Percentiles rank a stretch among this genome's conserved stretches.
phyloP scores from a whole-genome alignment of 1,140 invertebrate species.

The Orius insidiosus region DNA sequence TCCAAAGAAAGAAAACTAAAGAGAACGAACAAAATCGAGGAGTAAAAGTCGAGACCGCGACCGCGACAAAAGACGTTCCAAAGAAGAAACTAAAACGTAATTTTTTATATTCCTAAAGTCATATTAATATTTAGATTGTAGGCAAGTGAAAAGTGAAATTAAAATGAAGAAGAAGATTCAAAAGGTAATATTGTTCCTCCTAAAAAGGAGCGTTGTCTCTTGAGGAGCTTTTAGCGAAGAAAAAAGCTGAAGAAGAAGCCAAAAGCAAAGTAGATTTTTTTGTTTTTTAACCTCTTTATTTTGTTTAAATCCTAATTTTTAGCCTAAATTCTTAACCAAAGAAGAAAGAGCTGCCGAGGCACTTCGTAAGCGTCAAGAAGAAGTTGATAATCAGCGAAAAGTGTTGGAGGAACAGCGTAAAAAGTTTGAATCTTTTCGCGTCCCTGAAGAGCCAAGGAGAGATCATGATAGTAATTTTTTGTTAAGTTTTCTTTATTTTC shows the following conservation, averaged over 20 bases:
- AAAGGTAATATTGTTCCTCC: slow-evolving; percentile 20
- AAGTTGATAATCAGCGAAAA: slow-evolving; percentile 52
- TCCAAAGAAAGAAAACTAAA: slow-evolving; percentile 18
- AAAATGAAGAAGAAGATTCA: slow-evolving; percentile 23
- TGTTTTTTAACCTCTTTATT: no score
- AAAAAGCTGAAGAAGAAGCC: slow-evolving; percentile 89
- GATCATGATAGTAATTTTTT: slow-evolving; percentile 19
- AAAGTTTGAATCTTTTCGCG: slow-evolving; percentile 36
- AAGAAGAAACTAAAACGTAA: background rate
- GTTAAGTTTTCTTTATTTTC: background rate
- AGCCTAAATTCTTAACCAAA: slow-evolving; percentile 92
- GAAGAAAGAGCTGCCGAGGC: slow-evolving; percentile 84
- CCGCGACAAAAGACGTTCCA: slow-evolving; percentile 2
- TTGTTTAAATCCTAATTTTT: no score
- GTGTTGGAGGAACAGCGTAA: slow-evolving; percentile 53
- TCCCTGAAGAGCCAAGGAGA: slow-evolving; percentile 18
- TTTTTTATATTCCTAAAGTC: no score
- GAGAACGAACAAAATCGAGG: slow-evolving; percentile 13
- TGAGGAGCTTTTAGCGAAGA: slow-evolving; percentile 89
- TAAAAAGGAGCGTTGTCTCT: slow-evolving; percentile 80
- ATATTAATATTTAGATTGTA: slow-evolving; percentile 9
- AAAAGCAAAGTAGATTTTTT: slow-evolving; percentile 67
- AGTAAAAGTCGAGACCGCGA: slow-evolving; percentile 5
- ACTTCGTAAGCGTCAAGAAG: slow-evolving; percentile 68
- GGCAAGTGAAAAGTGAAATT: slow-evolving; percentile 24